phyloP scores from a whole-genome alignment of 2,797 vertebrate genomes.

The Orientallactaga sibirica region DNA sequence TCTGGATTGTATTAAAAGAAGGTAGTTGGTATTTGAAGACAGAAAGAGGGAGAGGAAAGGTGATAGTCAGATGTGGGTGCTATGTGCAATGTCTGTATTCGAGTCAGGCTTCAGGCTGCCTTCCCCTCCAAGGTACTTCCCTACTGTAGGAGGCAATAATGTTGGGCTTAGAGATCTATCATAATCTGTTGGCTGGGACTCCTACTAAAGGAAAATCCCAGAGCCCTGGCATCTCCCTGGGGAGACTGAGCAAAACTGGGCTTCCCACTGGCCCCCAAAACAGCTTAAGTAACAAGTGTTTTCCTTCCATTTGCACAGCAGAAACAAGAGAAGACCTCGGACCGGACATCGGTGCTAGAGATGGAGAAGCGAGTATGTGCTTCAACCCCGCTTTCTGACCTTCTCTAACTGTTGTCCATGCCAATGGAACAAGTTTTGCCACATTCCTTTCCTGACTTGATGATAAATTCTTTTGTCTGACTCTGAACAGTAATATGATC shows the following conservation, averaged over 20 bases:
- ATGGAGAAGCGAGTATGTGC: constrained; percentile 94
- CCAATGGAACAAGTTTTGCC: constrained; percentile 71
- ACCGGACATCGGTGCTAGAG: constrained; percentile 93
- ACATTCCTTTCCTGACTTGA: constrained; percentile 54
- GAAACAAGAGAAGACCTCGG: constrained; percentile 96
- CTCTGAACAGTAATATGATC: constrained; percentile 47
- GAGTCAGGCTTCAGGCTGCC: background rate
- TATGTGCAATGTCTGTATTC: too few species aligned
- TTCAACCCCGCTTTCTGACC: constrained; percentile 36
- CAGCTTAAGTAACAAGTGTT: constrained; percentile 71
- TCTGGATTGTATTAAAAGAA: background rate
- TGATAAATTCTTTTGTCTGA: constrained; percentile 64
- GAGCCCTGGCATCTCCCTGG: background rate
- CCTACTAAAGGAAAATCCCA: background rate
- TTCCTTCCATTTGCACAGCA: constrained; percentile 85
- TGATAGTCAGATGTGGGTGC: background rate
- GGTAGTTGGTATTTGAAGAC: background rate
- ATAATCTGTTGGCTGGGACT: background rate
- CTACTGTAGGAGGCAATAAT: background rate
- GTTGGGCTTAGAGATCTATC: background rate
- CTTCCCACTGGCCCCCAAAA: background rate
- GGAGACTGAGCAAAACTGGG: background rate
- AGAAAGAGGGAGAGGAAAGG: background rate
- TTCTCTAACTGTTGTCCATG: constrained; percentile 63
- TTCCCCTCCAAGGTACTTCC: background rate